Evolutionary conservation across 2,113 vertebrate species (phyloP).

Genomic region (Halichoerus grypus): DNA sequence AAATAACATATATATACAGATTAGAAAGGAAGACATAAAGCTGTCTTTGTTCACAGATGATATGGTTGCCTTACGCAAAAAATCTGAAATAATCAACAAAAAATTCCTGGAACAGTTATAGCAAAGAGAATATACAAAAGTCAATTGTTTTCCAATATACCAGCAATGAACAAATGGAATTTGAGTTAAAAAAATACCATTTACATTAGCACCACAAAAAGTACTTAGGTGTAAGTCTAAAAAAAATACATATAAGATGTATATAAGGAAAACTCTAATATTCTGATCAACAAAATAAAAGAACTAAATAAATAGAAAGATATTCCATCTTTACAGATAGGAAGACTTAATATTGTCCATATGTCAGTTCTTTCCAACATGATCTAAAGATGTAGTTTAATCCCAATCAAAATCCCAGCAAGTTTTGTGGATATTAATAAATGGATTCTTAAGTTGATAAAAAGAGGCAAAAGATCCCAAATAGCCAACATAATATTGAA

Average conservation of each 20-base stretch:
- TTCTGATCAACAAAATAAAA: neutral
- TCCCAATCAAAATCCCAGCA: neutral
- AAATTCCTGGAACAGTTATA: neutral
- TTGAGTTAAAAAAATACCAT: neutral
- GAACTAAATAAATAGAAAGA: neutral
- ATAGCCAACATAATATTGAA: neutral
- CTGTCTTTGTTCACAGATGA: neutral
- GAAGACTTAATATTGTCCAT: neutral
- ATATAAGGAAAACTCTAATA: neutral
- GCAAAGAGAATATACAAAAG: neutral
- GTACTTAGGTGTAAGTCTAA: neutral
- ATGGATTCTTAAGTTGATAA: neutral
- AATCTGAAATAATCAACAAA: conserved; percentile 7
- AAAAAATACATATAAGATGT: neutral
- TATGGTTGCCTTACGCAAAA: neutral
- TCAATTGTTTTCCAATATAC: neutral
- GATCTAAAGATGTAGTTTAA: neutral
- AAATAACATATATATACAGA: neutral
- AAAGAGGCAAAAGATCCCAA: neutral
- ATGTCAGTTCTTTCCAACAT: neutral
- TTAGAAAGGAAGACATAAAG: neutral
- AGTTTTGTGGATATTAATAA: neutral
- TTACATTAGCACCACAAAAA: neutral
- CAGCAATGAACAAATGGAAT: neutral
- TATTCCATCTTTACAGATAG: neutral